These are phyloP conservation scores for Cladopsammia gracilis DNA, from an alignment of 64 coral and sea anemone genomes.

Conservation along the genomic window DNA sequence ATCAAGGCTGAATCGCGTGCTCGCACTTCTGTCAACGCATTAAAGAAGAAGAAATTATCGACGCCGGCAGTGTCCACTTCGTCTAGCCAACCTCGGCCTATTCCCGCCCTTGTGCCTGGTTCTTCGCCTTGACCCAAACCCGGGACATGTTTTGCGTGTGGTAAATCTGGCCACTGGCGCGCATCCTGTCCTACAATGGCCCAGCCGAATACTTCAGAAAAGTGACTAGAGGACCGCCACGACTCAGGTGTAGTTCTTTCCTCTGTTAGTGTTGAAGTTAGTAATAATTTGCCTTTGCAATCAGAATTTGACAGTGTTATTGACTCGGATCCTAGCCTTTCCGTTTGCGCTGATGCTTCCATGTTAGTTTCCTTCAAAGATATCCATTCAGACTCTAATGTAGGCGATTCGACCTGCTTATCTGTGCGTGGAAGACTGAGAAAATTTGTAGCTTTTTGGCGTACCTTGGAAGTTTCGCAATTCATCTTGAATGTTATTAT, in stretches of 20 bases:
- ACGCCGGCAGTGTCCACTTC: neutral
- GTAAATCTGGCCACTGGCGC: neutral
- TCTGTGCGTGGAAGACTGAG: conserved; percentile 47
- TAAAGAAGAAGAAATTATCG: too few species aligned
- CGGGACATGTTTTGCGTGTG: neutral
- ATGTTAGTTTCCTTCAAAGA: neutral
- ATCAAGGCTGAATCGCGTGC: too few species aligned
- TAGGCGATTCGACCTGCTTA: conserved; percentile 8
- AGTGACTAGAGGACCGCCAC: neutral
- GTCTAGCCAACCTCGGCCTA: neutral
- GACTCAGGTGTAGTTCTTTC: neutral
- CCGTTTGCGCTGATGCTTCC: neutral
- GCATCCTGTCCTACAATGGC: neutral
- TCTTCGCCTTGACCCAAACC: neutral
- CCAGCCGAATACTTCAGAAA: neutral
- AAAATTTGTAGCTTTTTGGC: conserved; percentile 56
- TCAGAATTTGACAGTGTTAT: neutral
- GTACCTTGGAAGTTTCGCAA: conserved; percentile 29
- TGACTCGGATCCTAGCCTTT: neutral
- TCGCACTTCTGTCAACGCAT: too few species aligned
- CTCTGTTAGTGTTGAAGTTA: neutral
- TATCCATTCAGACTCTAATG: neutral
- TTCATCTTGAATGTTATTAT: conserved; percentile 30
- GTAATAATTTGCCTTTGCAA: neutral
- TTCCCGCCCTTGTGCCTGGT: neutral